Percentiles rank a stretch among this genome's conserved stretches.
These are phyloP conservation scores for Lysandra coridon DNA, from an alignment of 2,888 invertebrate genomes.

Conservation along the genomic window DNA sequence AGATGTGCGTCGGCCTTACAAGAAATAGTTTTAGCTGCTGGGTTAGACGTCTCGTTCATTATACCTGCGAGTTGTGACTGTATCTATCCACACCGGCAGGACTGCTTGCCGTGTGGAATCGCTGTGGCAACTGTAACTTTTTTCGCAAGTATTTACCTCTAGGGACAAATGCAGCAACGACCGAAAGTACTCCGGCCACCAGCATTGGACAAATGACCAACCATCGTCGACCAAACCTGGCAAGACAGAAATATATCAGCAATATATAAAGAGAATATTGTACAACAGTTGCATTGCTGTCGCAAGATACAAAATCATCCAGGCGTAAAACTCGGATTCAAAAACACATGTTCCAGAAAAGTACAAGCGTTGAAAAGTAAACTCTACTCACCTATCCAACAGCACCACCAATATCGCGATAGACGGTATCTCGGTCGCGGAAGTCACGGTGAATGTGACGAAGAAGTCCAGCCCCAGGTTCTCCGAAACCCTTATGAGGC, in stretches of 20 bases:
- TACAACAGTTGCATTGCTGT: no score
- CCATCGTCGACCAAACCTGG: constrained; percentile 54
- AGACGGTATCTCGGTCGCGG: constrained; percentile 57
- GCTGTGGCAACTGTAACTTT: no score
- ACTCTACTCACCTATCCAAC: constrained; percentile 47
- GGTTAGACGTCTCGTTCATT: no score
- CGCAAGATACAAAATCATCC: no score
- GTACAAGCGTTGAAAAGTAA: background rate
- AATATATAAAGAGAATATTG: no score
- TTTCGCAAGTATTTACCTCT: constrained; percentile 45
- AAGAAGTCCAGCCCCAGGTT: constrained; percentile 60
- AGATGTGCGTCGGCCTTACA: no score
- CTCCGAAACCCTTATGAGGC: constrained; percentile 59
- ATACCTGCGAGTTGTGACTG: no score
- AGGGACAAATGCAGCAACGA: constrained; percentile 51
- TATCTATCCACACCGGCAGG: no score
- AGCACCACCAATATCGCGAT: constrained; percentile 46
- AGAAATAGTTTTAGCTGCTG: no score
- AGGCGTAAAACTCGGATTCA: no score
- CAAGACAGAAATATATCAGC: constrained; percentile 7
- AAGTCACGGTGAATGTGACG: constrained; percentile 57
- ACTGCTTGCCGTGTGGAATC: no score
- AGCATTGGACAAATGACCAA: constrained; percentile 50
- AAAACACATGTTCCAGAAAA: no score
- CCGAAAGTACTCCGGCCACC: constrained; percentile 46